Base-by-base conservation (phyloP, 2,113 vertebrate genomes). In the Nymphicus hollandicus region DNA sequence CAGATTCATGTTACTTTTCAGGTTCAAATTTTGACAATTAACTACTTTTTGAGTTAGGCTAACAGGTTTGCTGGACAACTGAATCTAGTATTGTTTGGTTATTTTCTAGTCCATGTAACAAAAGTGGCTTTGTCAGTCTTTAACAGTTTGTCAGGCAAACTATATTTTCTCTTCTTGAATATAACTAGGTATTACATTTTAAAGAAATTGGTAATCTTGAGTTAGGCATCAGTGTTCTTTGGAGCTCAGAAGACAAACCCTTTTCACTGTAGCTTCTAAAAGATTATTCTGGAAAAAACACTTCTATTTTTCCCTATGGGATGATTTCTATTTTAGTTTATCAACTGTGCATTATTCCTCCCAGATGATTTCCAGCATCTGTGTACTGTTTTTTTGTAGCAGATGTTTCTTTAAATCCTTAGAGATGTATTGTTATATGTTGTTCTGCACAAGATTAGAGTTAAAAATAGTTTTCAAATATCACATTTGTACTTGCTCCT, bases 351-450 rank as follows among this genome's bases (percentile, higher is more conserved):
- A 88, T 86, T 58, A 55, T 43, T 17, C 9, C 61, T 95, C 66
- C 88, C 86, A 90, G 93, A 88, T 77, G 82, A 93, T 72, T 92
- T 86, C 39, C 58, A 90, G 35, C 71, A 65, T 80, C 86, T 92
- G 71, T 65, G 25, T 64, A 41, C 47, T 41, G 41, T 90, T 88
- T 92, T 25, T 46, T 95, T 33, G 27, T 25, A 90, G 33, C 63
- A 93, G 80, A 65, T 61, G 64, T 31, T 80, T 86, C 39, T 65
- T 96, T 83, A 91, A 68, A 77, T 17, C 29, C 20, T 77, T 61
- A 76, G 44, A 88, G 20, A n/a, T 31, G 14, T 80, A 63, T n/a
- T 69, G 43, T 65, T 88, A 19, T n/a, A 24, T 39, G 39, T 81
- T 91, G 22, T 79, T 77, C 39, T 88, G 33, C 86, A 13, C 20